Percentiles rank a stretch among this genome's conserved stretches.
These are phyloP conservation scores for Cryptoleucopteryx plumbea DNA, from an alignment of 2,113 vertebrate species.

Conservation along the genomic window DNA sequence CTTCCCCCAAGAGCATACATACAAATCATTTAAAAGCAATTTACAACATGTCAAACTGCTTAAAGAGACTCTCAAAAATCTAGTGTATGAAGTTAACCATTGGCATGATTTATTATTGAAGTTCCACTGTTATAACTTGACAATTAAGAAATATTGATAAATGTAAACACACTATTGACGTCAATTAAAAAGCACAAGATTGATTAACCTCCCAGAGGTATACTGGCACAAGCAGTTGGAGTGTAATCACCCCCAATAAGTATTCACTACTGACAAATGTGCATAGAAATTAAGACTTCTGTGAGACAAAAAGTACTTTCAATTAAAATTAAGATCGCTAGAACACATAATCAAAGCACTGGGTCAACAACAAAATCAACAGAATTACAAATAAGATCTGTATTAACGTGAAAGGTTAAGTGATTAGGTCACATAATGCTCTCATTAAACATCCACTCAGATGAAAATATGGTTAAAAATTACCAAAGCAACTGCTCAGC, in stretches of 20 bases:
- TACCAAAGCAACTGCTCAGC: background rate
- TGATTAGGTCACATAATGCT: background rate
- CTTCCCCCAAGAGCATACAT: background rate
- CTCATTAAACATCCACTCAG: background rate
- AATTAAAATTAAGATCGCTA: conserved; percentile 48
- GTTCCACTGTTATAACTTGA: conserved; percentile 63
- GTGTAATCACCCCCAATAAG: conserved; percentile 61
- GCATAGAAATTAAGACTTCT: conserved; percentile 37
- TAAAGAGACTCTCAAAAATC: conserved; percentile 60
- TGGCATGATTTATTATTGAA: conserved; percentile 71
- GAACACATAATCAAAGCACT: conserved; percentile 12
- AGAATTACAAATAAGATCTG: background rate
- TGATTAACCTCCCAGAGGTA: conserved; percentile 69
- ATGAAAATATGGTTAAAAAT: background rate
- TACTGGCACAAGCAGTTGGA: conserved; percentile 55
- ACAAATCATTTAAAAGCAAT: conserved; percentile 50
- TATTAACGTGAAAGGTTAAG: background rate
- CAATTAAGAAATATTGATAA: conserved; percentile 79
- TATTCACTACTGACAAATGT: conserved; percentile 32
- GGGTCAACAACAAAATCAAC: conserved; percentile 19
- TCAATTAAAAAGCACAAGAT: conserved; percentile 72
- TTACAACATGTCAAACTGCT: conserved; percentile 50
- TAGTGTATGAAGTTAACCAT: conserved; percentile 57
- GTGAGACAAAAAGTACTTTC: conserved; percentile 32
- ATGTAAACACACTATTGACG: conserved; percentile 76